These are phyloP conservation scores for Druceiella hillmani DNA, from an alignment of 2,888 invertebrate species.

Conservation along the genomic window DNA sequence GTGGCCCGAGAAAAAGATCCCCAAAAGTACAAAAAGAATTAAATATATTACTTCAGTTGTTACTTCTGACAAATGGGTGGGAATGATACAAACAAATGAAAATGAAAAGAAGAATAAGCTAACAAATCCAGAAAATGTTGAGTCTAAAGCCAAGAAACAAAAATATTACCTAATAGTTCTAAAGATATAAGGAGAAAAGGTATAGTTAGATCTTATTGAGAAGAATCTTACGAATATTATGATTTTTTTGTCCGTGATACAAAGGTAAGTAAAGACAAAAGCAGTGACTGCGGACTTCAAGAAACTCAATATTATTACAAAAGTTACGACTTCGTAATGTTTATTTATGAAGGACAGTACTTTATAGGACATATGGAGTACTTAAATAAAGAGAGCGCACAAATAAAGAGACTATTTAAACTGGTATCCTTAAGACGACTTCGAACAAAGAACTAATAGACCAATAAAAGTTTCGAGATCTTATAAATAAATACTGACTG, in stretches of 20 bases:
- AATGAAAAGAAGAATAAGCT: conserved; percentile 5
- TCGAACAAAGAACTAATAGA: too few relatives aligned
- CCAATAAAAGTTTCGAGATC: background rate
- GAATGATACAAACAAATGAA: conserved; percentile 11
- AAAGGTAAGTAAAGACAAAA: too few relatives aligned
- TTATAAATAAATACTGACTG: background rate
- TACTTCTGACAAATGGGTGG: conserved; percentile 10
- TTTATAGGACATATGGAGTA: too few relatives aligned
- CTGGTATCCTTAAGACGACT: too few relatives aligned
- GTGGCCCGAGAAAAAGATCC: conserved; percentile 8
- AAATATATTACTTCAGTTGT: conserved; percentile 10
- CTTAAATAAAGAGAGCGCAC: too few relatives aligned
- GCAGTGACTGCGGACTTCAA: conserved; percentile 4
- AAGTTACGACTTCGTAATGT: too few relatives aligned
- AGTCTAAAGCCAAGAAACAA: background rate
- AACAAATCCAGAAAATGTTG: conserved; percentile 4
- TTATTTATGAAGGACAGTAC: too few relatives aligned
- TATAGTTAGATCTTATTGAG: conserved; percentile 5
- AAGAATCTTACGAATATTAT: conserved; percentile 4
- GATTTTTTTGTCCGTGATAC: too few relatives aligned
- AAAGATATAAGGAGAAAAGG: background rate
- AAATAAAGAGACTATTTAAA: too few relatives aligned
- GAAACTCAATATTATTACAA: too few relatives aligned
- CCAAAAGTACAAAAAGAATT: conserved; percentile 4
- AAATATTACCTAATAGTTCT: background rate